Evolutionary conservation across 2,113 vertebrate genomes (phyloP).

Genomic region (Brachyistius frenatus): DNA sequence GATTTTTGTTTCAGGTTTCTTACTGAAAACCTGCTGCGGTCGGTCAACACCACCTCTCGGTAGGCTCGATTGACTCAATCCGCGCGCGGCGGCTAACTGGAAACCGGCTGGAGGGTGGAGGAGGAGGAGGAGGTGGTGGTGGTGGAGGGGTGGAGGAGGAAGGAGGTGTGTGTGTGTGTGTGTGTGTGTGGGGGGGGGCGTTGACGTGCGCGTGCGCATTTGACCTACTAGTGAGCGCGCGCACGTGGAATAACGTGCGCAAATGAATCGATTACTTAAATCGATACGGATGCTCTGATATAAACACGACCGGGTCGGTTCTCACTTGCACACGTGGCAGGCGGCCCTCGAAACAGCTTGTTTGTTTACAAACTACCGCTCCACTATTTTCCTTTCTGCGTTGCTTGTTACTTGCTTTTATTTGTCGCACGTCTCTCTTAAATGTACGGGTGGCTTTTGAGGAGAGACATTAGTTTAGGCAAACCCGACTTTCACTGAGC

Average conservation of each 20-base stretch:
- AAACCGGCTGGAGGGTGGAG: constrained; percentile 61
- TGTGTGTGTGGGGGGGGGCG: constrained; percentile 72
- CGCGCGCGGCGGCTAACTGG: constrained; percentile 81
- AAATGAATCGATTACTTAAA: constrained; percentile 6
- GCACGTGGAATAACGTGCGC: constrained; percentile 25
- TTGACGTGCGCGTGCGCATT: constrained; percentile 61
- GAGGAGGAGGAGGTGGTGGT: too few relatives aligned
- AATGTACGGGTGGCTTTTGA: neutral
- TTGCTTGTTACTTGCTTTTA: neutral
- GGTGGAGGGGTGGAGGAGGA: too few relatives aligned
- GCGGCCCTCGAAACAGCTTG: neutral
- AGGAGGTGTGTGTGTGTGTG: too few relatives aligned
- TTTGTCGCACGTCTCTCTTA: neutral
- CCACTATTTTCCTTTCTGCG: neutral
- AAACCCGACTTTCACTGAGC: neutral
- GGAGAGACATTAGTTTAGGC: too few relatives aligned
- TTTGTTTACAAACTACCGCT: neutral
- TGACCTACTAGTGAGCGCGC: constrained; percentile 55
- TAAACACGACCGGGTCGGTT: neutral
- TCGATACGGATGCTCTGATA: neutral
- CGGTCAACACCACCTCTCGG: constrained; percentile 80
- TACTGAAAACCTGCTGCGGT: constrained; percentile 78
- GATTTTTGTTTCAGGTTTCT: constrained; percentile 70
- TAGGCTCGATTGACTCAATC: constrained; percentile 81
- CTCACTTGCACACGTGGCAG: constrained; percentile 70